Evolutionary conservation across 2,888 invertebrate genomes (phyloP), one percentile per base, ranked within the genome.

Genomic region (Galerucella pusilla): DNA sequence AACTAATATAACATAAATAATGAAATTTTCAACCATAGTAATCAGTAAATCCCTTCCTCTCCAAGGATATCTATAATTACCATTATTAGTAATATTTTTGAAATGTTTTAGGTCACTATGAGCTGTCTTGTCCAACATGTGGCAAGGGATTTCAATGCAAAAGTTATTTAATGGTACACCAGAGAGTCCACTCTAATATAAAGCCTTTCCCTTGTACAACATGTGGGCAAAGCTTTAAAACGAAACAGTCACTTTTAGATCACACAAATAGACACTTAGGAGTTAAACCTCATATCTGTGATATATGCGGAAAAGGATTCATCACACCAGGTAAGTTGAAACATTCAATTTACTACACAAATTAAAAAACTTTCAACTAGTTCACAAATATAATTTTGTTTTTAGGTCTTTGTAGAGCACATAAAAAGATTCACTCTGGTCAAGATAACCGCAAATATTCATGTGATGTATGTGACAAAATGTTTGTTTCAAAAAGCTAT

Each of bases 81-180:
- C 35, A 5, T 42, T 42, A 42, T 42, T 42, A 42, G 35, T 5
- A 70, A 68, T 70, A 12, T 68, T 12, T 60, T 64, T 5, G 12
- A 12, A 66, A 28, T 64, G 64, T 61, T 78, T 75, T 60, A 83
- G 83, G 83, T 1, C 88, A 90, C 76, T 91, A 89, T 78, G 90
- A 90, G 77, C 90, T 87, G 81, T 88, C 89, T 16, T 91, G 91
- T 82, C 88, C 89, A 3, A 90, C 90, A 0, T 91, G 91, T 79
- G 91, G 91, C 1, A 91, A 91, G 85, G 91, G 91, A 14, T 91
- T 91, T 79, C 90, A 91, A 75, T 91, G 91, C 80, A 90, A 90
- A 80, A 91, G 91, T 80, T 91, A 91, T 80, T 85, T 91, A 42
- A 90, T 90, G 76, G 91, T 91, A 1, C 91, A 91, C 82, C 91